A percentile compares a stretch with the other conserved stretches of the same genome.
Conservation (phyloP, 2,888 invertebrate species). For the Lasioglossum oenotherae region DNA sequence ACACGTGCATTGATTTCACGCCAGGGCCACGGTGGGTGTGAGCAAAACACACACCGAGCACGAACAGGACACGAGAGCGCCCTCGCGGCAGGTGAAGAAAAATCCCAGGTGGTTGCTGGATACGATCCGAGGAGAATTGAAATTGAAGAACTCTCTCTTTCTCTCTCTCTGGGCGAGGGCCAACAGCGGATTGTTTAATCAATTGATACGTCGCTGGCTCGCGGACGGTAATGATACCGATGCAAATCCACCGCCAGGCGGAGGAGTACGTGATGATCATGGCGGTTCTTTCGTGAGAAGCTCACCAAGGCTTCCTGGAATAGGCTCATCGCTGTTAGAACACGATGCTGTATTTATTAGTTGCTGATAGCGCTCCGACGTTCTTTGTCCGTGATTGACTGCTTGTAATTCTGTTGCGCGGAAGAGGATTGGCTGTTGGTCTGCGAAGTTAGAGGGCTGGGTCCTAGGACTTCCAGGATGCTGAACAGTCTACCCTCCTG, state of each 20-base stretch:
- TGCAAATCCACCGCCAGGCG: neutral
- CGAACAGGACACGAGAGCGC: neutral
- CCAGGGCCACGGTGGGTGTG: constrained; percentile 43
- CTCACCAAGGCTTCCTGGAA: neutral
- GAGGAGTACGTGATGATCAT: neutral
- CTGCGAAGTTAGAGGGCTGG: neutral
- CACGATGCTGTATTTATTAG: neutral
- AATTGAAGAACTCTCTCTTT: constrained; percentile 11
- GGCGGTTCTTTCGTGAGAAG: neutral
- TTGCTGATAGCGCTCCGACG: neutral
- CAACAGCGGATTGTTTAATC: constrained; percentile 32
- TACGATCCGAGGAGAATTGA: constrained; percentile 10
- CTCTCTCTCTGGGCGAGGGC: neutral
- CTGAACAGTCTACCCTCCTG: too few relatives aligned
- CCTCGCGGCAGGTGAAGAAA: neutral
- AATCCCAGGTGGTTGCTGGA: neutral
- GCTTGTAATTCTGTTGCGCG: neutral
- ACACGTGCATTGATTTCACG: constrained; percentile 58
- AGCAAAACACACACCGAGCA: constrained; percentile 39
- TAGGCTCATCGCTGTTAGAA: constrained; percentile 2
- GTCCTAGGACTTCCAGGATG: neutral
- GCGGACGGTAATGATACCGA: neutral
- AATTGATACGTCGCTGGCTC: constrained; percentile 16
- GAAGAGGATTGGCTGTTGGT: neutral
- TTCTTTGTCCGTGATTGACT: constrained; percentile 6